Evolutionary conservation across 2,113 vertebrate genomes (phyloP).

Genomic region (Jaculus jaculus): DNA sequence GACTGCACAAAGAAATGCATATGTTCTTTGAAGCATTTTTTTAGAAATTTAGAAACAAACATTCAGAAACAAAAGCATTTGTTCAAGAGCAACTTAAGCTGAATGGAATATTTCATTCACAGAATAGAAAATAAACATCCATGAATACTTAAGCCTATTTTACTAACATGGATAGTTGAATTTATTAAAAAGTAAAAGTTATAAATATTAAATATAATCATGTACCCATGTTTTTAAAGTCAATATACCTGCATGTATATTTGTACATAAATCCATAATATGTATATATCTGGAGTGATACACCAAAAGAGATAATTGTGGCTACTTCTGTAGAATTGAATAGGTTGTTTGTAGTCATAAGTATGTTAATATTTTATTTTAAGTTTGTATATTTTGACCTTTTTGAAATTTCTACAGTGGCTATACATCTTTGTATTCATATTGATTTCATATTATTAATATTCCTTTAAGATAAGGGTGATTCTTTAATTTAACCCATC

Average conservation of each 20-base stretch:
- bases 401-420: not conserved
- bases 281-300: not conserved
- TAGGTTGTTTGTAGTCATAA: not conserved
- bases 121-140: slow-evolving; percentile 13
- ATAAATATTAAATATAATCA: not conserved
- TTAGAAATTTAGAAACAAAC: not conserved
- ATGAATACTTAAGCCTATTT: not conserved
- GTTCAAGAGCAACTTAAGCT: not conserved
- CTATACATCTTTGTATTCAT: not conserved
- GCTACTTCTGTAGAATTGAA: not conserved
- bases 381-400: not conserved
- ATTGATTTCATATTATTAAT: not conserved
- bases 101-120: not conserved
- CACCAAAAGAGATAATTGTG: not conserved
- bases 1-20: not conserved
- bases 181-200: not conserved
- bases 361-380: not conserved
- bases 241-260: not conserved
- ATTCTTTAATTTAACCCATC: not conserved
- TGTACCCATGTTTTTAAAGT: not conserved
- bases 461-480: not conserved
- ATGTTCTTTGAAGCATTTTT: not conserved
- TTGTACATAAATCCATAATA: not conserved
- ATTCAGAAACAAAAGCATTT: not conserved
- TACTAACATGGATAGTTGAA: not conserved